Conservation (phyloP, 64 coral and sea anemone species). For the Trachythela sp. region DNA sequence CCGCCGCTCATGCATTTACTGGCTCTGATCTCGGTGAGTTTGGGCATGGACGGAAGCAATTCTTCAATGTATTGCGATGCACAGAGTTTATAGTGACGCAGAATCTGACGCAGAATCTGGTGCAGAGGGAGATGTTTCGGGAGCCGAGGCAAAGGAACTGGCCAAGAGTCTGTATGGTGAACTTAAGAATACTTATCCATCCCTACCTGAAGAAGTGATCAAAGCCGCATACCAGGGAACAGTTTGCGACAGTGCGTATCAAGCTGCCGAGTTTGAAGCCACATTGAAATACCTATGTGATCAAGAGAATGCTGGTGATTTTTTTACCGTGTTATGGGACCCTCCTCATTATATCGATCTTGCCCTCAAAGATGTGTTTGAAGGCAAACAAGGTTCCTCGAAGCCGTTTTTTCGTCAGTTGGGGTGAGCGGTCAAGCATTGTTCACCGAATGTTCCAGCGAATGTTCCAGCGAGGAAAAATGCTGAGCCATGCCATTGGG, state of each 20-base stretch:
- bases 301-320: neutral
- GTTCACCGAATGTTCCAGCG: neutral
- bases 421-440: neutral
- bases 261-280: neutral
- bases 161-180: neutral
- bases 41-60: slow-evolving; percentile 1
- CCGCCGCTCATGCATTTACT: neutral
- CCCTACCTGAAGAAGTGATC: neutral
- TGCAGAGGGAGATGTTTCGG: neutral
- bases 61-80: neutral
- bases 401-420: neutral
- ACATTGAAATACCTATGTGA: neutral
- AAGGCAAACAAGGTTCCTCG: slow-evolving; percentile 19
- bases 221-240: neutral
- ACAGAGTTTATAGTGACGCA: neutral
- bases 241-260: slow-evolving; percentile 1
- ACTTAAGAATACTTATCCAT: slow-evolving; percentile 4
- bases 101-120: slow-evolving; percentile 12
- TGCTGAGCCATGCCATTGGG: neutral
- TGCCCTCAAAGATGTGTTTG: neutral
- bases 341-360: neutral
- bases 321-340: slow-evolving; percentile 18
- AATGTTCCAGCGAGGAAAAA: slow-evolving; percentile 14
- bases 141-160: neutral
- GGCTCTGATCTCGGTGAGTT: neutral